Evolutionary conservation across 2,888 invertebrate genomes (phyloP), one percentile per base, ranked within the genome.

Genomic region (Timandra comae): DNA sequence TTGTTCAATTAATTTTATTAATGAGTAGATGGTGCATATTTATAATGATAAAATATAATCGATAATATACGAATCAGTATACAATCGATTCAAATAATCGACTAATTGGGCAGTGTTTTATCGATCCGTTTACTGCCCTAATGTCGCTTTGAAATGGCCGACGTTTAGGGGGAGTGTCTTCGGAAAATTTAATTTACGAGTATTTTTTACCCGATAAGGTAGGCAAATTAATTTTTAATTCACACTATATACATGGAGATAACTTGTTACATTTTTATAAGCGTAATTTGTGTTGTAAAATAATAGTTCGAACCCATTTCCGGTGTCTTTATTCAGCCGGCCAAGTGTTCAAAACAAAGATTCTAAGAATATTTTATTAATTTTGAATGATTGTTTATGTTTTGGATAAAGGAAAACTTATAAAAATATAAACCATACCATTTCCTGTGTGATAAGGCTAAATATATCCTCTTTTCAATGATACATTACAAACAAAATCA

Each of bases 101-200:
- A 52, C 53, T 57, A 52, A 32, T 12, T 16, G 36, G 16, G 10
- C 24, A 10, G n/a, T 16, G n/a, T 42, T 45, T 57, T 76, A 76
- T 78, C 71, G 78, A 79, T 78, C 73, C 59, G 48, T 52, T 41
- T 43, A 53, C 52, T 41, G 43, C 59, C 46, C 63, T 66, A 77
- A 73, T 69, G 75, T 80, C 72, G 79, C 76, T 77, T 73, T 77
- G 80, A 81, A 84, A 84, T 85, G 84, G 84, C 84, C 78, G 84
- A 81, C 81, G 73, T 81, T 64, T 85, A 82, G 77, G 81, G 80
- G 82, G 84, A 82, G 84, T 85, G 81, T 79, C 81, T 75, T 63
- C 62, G 55, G 62, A 67, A 78, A 74, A 71, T 72, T 47, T 49
- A 52, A 61, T 67, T 73, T 72, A 60, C 63, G 60, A 56, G 67